Base-by-base conservation (phyloP, 2,113 vertebrate species). In the Entelurus aequoreus region DNA sequence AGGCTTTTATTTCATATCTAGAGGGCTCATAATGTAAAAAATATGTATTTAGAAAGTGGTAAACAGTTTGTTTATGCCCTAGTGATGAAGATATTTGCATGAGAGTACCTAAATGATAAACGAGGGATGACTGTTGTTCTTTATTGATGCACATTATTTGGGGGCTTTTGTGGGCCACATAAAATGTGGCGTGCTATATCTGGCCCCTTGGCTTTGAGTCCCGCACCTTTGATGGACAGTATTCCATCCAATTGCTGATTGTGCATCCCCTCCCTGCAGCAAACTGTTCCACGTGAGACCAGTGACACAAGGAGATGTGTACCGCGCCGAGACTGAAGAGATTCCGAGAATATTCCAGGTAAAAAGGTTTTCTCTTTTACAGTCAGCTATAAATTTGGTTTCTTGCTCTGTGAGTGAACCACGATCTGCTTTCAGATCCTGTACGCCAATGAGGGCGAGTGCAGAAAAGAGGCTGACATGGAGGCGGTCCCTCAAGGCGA, bases 271-370 rank as follows among this genome's bases (percentile, higher is more conserved):
- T 56, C 8, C 16, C 10, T 84, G 68, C 83, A 99, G 97, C 89
- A 98, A 98, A 88, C 88, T 99, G 69, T 99, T 98, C 85, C 97
- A 99, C 14, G 97, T 99, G 72, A 93, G 97, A 75, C 94, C 97
- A 51, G 97, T 99, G 69, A 99, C 97, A 48, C 97, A 99, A 88
- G 97, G 97, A 73, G 96, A 99, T 80, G 97, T 99, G 44, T 99
- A 99, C 83, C 92, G 97, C 84, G 97, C 97, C 14, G 96, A 98
- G 87, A 94, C 94, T 0, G 95, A 97, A 65, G 97, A 99, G 90
- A 99, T 99, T 76, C 97, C 97, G 52, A 93, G 94, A 87, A 99
- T 99, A 95, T 99, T 99, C 75, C 97, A 99, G 94, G 97, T 99
- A 40, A 10, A 68, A 53, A 14, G 46, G 13, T 51, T 53, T 53